These are phyloP conservation scores for Brachystomella parvula DNA, from an alignment of 1,140 invertebrate genomes.

Conservation along the genomic window DNA sequence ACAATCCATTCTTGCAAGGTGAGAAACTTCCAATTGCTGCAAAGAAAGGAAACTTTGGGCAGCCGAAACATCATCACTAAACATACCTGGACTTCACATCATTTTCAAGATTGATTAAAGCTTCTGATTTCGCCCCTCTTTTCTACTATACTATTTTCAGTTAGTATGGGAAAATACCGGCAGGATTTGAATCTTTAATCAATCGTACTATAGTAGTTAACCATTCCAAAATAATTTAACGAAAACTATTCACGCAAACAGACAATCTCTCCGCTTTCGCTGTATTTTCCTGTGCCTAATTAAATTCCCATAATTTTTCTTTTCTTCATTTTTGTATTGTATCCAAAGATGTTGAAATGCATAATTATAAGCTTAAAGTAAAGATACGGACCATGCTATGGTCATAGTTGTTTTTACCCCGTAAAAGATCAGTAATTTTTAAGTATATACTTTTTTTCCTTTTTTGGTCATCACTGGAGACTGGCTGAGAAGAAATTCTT, in stretches of 20 bases:
- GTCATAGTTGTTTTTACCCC: too few species aligned
- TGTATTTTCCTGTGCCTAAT: neutral
- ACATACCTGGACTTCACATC: neutral
- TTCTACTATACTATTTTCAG: neutral
- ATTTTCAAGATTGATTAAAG: neutral
- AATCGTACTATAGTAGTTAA: too few species aligned
- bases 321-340: neutral
- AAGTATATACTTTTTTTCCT: too few species aligned
- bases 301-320: neutral
- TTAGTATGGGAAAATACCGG: too few species aligned
- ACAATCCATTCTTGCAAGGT: slow-evolving; percentile 68
- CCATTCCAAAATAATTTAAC: neutral
- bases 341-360: neutral
- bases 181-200: too few species aligned
- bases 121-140: neutral
- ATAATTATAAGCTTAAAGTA: too few species aligned
- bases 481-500: too few species aligned
- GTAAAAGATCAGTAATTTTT: too few species aligned
- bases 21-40: slow-evolving; percentile 77
- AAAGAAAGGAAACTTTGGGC: slow-evolving; percentile 58
- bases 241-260: neutral
- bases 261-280: neutral
- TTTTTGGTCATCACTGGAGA: too few species aligned
- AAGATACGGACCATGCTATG: too few species aligned
- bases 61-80: neutral